Conservation (phyloP, 2,888 invertebrate genomes). For the Orchestes rusci region DNA sequence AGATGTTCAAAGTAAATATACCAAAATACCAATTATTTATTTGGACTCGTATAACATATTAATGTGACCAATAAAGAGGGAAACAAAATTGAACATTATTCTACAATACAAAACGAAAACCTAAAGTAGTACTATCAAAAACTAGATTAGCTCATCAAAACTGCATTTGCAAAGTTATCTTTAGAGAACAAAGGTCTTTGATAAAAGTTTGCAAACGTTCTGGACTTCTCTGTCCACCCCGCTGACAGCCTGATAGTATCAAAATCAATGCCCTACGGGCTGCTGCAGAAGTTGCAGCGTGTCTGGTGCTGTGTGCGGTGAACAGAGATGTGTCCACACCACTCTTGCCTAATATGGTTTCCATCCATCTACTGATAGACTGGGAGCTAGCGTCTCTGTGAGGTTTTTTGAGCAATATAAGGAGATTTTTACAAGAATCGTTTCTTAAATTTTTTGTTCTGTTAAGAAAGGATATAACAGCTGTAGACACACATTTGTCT, state of each 20-base stretch:
- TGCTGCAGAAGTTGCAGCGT: no score
- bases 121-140: neutral
- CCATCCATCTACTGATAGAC: no score
- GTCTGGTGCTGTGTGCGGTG: no score
- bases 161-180: neutral
- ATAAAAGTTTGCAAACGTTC: conserved; percentile 27
- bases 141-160: neutral
- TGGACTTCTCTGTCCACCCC: conserved; percentile 27
- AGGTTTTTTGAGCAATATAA: no score
- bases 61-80: no score
- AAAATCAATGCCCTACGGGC: conserved; percentile 15
- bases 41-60: no score
- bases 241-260: conserved; percentile 27
- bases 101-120: neutral
- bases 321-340: no score
- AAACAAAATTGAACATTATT: neutral
- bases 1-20: neutral
- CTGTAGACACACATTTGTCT: neutral
- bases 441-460: neutral
- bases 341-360: no score
- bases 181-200: conserved; percentile 15
- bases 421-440: no score
- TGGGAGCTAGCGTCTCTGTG: no score
- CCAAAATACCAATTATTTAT: no score
- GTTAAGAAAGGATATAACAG: neutral